Conservation (phyloP, 2,797 vertebrate genomes). For the Pangasius larnaudii region DNA sequence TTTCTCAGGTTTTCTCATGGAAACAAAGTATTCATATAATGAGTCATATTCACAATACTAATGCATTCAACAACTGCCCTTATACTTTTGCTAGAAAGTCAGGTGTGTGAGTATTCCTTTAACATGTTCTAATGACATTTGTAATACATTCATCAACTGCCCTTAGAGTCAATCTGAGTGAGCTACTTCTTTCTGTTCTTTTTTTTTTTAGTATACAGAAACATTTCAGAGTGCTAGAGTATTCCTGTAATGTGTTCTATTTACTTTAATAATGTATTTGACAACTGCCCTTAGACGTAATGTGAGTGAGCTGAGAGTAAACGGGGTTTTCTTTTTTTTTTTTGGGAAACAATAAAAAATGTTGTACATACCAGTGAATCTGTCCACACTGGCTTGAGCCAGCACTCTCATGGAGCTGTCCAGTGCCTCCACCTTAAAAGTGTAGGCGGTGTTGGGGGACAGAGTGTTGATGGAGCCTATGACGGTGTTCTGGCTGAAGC, state of each 20-base stretch:
- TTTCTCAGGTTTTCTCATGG: neutral
- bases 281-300: neutral
- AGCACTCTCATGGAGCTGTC: slow-evolving; percentile 59
- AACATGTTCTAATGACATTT: neutral
- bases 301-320: neutral
- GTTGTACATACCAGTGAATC: slow-evolving; percentile 70
- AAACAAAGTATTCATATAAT: neutral
- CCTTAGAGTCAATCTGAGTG: neutral
- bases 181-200: neutral
- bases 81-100: neutral
- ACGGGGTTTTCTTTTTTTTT: neutral
- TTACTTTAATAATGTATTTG: neutral
- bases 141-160: neutral
- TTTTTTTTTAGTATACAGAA: neutral
- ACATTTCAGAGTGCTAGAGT: neutral
- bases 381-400: slow-evolving; percentile 49
- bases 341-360: no score
- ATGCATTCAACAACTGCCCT: neutral
- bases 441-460: slow-evolving; percentile 67
- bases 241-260: neutral
- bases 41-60: neutral
- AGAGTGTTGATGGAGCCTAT: slow-evolving; percentile 76
- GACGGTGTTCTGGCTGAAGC: slow-evolving; percentile 75
- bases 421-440: slow-evolving; percentile 73
- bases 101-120: neutral